These are phyloP conservation scores for Drosophila sucinea DNA, from an alignment of 1,140 invertebrate species.

Conservation along the genomic window DNA sequence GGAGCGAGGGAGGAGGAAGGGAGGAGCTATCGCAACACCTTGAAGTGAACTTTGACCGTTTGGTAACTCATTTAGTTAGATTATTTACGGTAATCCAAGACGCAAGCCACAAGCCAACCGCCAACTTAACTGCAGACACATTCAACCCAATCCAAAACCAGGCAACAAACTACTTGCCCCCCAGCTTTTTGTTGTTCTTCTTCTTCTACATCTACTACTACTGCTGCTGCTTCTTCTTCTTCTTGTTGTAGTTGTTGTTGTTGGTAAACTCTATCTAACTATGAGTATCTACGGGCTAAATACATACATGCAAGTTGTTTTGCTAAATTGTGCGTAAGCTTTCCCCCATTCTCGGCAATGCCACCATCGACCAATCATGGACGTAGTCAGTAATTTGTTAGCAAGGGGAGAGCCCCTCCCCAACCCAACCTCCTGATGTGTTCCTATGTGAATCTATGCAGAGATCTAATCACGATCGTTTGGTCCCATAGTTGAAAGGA, in stretches of 20 bases:
- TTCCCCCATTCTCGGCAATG: slow-evolving; percentile 17
- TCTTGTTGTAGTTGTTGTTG: not conserved
- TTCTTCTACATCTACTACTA: not conserved
- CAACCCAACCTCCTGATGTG: too few species aligned
- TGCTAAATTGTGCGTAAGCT: slow-evolving; percentile 80
- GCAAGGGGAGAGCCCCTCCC: too few species aligned
- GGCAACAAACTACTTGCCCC: slow-evolving; percentile 5
- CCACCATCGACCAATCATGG: slow-evolving; percentile 28
- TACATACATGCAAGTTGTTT: slow-evolving; percentile 77
- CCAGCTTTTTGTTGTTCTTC: slow-evolving; percentile 1
- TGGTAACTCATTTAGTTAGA: slow-evolving; percentile 79
- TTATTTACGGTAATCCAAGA: slow-evolving; percentile 81
- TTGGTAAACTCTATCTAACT: slow-evolving; percentile 19
- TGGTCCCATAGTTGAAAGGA: too few species aligned
- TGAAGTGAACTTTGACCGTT: slow-evolving; percentile 76
- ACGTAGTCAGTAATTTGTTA: too few species aligned
- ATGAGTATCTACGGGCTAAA: slow-evolving; percentile 66
- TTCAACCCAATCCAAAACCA: slow-evolving; percentile 14
- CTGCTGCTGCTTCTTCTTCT: slow-evolving; percentile 12
- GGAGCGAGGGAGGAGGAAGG: too few species aligned
- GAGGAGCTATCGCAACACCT: slow-evolving; percentile 54
- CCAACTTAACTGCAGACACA: slow-evolving; percentile 63
- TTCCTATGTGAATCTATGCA: too few species aligned
- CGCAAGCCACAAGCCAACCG: slow-evolving; percentile 68
- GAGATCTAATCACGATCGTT: too few species aligned